Conservation (phyloP, 2,113 vertebrate species). For the Lates calcarifer region DNA sequence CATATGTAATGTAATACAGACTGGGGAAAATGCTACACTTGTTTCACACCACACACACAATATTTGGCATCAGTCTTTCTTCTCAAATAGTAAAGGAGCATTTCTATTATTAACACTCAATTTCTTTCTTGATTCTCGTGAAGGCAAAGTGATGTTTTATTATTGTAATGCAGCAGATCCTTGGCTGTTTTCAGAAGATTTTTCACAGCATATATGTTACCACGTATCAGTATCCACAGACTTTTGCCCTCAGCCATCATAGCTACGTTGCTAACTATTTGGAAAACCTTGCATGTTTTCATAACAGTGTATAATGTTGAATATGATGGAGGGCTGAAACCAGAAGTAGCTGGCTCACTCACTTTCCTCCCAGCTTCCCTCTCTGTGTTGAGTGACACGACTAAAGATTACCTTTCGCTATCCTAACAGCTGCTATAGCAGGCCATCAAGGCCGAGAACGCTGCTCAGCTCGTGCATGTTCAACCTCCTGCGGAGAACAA, state of each 20-base stretch:
- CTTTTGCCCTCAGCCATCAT: conserved; percentile 9
- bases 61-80: background rate
- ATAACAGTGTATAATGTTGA: conserved; percentile 13
- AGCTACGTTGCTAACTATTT: background rate
- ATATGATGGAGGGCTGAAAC: conserved; percentile 47
- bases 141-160: background rate
- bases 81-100: background rate
- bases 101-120: background rate
- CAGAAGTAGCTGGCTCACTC: conserved; percentile 33
- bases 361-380: conserved; percentile 34
- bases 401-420: conserved; percentile 65
- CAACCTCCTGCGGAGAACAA: conserved; percentile 77
- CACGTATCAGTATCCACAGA: background rate
- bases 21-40: background rate
- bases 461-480: conserved; percentile 65
- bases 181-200: conserved; percentile 1
- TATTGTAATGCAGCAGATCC: background rate
- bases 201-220: background rate
- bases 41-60: background rate
- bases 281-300: conserved; percentile 28
- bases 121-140: background rate
- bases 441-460: conserved; percentile 54
- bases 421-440: conserved; percentile 57
- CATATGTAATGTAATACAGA: conserved; percentile 26
- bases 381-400: conserved; percentile 64